These are phyloP conservation scores for Rhodeus uyekii DNA, from an alignment of 2,797 vertebrate species.

Conservation along the genomic window DNA sequence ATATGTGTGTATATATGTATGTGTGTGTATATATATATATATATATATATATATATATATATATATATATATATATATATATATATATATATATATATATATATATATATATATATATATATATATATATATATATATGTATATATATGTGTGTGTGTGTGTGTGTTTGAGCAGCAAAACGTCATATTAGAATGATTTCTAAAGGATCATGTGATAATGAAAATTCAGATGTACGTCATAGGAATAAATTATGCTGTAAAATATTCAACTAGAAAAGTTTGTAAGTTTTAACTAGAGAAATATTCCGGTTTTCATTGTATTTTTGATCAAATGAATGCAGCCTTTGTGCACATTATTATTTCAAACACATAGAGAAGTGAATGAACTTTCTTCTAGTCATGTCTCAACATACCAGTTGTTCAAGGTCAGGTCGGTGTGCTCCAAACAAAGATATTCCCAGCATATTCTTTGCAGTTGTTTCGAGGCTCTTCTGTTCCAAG, in stretches of 20 bases:
- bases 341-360: neutral
- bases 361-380: neutral
- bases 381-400: slow-evolving; percentile 18
- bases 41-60: too few relatives aligned
- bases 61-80: too few relatives aligned
- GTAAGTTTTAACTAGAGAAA: neutral
- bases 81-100: too few relatives aligned
- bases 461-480: neutral
- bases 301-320: neutral
- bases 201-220: neutral
- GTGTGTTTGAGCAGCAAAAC: neutral
- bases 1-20: too few relatives aligned
- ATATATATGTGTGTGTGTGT: too few relatives aligned
- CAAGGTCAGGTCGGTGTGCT: slow-evolving; percentile 7
- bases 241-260: neutral
- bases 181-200: neutral
- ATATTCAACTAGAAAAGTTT: neutral
- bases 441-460: neutral
- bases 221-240: neutral
- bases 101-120: too few relatives aligned
- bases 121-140: too few relatives aligned
- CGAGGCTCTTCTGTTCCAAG: slow-evolving; percentile 5
- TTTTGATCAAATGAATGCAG: neutral
- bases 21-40: too few relatives aligned
- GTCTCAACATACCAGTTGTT: slow-evolving; percentile 2